Base-by-base conservation (phyloP, 2,888 invertebrate species). In the Orgyia antiqua region DNA sequence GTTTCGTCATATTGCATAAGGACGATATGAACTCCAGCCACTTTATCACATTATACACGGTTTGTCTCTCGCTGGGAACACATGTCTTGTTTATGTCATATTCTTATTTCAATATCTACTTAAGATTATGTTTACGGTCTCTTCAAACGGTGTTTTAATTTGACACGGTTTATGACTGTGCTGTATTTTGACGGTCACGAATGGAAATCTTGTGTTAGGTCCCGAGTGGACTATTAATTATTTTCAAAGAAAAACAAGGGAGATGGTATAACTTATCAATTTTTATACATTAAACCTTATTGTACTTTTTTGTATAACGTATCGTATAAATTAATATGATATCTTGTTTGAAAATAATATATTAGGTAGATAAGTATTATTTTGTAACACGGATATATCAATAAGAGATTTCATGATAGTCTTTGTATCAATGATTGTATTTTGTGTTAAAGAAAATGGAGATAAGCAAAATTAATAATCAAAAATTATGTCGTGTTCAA, bases 111-210 rank as follows among this genome's bases (percentile, higher is more conserved):
- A 53, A 64, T 68, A 67, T 68, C 8, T 6, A 6, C 12, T 8
- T 54, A 39, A 32, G 70, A 73, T 72, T 69, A 71, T 69, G 69
- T 73, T 68, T 13, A 69, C 80, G 80, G 80, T 62, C 40, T 63
- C 68, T 70, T 82, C 79, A 80, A 83, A 82, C 72, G 69, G 68
- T 65, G 27, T 77, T 77, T 74, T 74, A 79, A 80, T 82, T 78
- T 76, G 79, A 77, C 78, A 77, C 77, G 79, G 60, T 82, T 80
- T 80, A 80, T 74, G 60, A 68, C 61, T 66, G 68, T 69, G 58
- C 54, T 47, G 48, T 50, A 54, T 68, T 70, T 58, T 71, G 74
- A 76, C 65, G 63, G 58, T 43, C 46, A 57, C 47, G 49, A 60
- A 59, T 52, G 62, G 62, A 62, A 57, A 58, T 57, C 58, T 58